A percentile compares a stretch with the other conserved stretches of the same genome.
Conservation (phyloP, 2,888 invertebrate species). For the Bruchidius siliquastri region DNA sequence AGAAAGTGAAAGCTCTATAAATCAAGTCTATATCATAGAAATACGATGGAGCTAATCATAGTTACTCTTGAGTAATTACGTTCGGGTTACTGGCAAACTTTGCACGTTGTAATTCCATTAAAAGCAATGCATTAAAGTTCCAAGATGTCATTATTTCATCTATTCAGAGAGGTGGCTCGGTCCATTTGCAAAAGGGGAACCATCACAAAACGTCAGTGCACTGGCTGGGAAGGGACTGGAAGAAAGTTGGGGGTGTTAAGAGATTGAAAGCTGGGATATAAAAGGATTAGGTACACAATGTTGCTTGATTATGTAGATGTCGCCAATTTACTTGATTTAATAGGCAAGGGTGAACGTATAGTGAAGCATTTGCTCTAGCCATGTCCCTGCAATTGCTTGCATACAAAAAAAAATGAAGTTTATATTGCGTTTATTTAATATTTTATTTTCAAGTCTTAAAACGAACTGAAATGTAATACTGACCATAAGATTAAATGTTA, state of each 20-base stretch:
- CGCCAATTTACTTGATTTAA: neutral
- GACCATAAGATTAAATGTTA: too few relatives aligned
- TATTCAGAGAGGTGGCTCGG: neutral
- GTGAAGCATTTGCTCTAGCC: too few relatives aligned
- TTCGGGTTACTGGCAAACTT: neutral
- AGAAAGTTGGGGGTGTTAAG: neutral
- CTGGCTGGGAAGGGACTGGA: neutral
- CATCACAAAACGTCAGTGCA: neutral
- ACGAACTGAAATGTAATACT: too few relatives aligned
- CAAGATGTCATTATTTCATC: neutral
- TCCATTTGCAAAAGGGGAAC: neutral
- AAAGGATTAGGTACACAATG: neutral
- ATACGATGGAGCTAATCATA: neutral
- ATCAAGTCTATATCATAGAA: neutral
- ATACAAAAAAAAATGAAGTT: too few relatives aligned
- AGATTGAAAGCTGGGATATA: neutral
- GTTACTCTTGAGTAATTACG: neutral
- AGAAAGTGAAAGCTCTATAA: too few relatives aligned
- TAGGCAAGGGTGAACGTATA: neutral
- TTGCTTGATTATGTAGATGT: neutral
- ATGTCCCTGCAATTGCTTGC: too few relatives aligned
- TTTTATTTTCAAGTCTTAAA: too few relatives aligned
- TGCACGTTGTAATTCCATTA: neutral
- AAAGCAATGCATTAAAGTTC: neutral
- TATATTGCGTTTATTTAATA: too few relatives aligned